A percentile compares a stretch with the other conserved stretches of the same genome.
Evolutionary conservation across 2,113 vertebrate species (phyloP).

Genomic region (Mesitornis unicolor): DNA sequence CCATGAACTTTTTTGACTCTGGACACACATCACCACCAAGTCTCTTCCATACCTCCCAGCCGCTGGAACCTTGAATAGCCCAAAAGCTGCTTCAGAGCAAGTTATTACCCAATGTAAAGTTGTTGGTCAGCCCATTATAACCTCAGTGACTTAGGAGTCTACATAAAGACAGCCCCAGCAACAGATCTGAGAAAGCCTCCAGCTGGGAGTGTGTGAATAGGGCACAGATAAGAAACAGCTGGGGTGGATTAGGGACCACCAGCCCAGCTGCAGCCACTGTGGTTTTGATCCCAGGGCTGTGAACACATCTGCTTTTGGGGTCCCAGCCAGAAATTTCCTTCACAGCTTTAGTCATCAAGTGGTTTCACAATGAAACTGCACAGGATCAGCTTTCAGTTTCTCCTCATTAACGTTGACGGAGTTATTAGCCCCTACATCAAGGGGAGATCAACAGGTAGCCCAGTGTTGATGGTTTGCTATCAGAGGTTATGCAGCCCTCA

Average conservation of each 20-base stretch:
- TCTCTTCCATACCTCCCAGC: not conserved
- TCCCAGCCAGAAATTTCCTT: not conserved
- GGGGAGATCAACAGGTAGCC: not conserved
- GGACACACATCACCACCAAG: not conserved
- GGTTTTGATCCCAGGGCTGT: not conserved
- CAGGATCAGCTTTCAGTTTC: not conserved
- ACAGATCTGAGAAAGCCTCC: not conserved
- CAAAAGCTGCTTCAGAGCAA: not conserved
- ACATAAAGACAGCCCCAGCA: not conserved
- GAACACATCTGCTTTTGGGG: not conserved
- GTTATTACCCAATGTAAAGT: accelerated
- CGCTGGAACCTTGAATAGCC: not conserved
- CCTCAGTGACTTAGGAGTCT: accelerated
- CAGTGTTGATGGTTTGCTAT: not conserved
- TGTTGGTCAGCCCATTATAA: not conserved
- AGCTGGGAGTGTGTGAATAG: too few species aligned
- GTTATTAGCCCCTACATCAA: too few species aligned
- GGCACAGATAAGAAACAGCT: not conserved
- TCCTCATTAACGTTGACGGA: not conserved
- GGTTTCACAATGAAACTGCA: not conserved
- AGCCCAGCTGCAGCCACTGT: not conserved
- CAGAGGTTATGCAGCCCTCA: not conserved
- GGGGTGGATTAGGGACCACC: not conserved
- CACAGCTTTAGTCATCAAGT: not conserved
- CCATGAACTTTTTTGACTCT: not conserved